Conservation (phyloP, 1,140 invertebrate genomes). For the Armadillidium nasatum region DNA sequence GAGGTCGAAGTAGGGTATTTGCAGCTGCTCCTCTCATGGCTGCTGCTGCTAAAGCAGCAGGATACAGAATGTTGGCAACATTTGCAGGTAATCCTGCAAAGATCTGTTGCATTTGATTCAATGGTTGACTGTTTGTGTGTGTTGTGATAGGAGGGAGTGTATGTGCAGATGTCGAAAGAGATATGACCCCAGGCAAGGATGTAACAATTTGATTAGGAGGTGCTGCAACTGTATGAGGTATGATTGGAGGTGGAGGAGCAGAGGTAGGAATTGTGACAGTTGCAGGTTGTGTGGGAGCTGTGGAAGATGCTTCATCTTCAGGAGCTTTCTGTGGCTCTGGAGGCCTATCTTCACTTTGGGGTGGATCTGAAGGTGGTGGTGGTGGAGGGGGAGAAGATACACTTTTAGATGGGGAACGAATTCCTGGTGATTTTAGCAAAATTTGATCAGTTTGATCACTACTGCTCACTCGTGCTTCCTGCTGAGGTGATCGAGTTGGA, state of each 20-base stretch:
- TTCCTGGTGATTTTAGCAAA: constrained; percentile 32
- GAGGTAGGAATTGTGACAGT: constrained; percentile 33
- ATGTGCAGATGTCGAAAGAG: constrained; percentile 16
- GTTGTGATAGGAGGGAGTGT: constrained; percentile 24
- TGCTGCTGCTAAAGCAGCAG: constrained; percentile 34
- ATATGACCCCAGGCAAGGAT: constrained; percentile 14
- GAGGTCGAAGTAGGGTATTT: constrained; percentile 31
- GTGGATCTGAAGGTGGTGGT: constrained; percentile 33
- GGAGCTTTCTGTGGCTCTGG: constrained; percentile 40
- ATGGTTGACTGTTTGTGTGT: constrained; percentile 9
- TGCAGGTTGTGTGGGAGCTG: constrained; percentile 35
- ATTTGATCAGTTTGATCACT: constrained; percentile 46
- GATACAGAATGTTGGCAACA: constrained; percentile 43
- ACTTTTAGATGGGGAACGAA: constrained; percentile 18
- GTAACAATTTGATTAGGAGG: constrained; percentile 23
- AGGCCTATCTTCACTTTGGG: constrained; percentile 35
- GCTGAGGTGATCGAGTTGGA: constrained; percentile 50
- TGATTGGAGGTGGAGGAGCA: constrained; percentile 36
- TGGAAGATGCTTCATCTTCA: constrained; percentile 38
- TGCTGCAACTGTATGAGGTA: constrained; percentile 23
- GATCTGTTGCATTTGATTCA: constrained; percentile 40
- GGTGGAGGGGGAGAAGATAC: constrained; percentile 35
- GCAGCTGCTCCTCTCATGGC: constrained; percentile 27
- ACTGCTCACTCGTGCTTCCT: constrained; percentile 39
- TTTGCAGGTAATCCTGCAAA: constrained; percentile 41